These are phyloP conservation scores for Brachionus angularis DNA, from an alignment of 1,140 invertebrate species.

Conservation along the genomic window DNA sequence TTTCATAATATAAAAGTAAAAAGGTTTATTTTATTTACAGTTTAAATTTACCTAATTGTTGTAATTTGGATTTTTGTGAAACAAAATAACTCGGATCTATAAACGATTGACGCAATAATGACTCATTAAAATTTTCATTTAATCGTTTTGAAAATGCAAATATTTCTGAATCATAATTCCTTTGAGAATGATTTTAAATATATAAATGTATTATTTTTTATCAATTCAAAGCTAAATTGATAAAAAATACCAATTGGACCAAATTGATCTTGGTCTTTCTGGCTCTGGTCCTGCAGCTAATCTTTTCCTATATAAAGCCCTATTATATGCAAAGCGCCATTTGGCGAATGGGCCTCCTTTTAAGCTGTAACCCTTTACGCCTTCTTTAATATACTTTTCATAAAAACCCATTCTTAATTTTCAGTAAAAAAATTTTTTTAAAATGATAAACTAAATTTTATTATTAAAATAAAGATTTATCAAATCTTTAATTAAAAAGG, in stretches of 20 bases:
- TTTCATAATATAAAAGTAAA: conserved; percentile 54
- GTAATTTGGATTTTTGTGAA: conserved; percentile 66
- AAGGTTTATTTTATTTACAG: not conserved
- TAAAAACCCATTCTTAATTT: conserved; percentile 28
- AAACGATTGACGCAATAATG: conserved; percentile 70
- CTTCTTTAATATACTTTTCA: conserved; percentile 36
- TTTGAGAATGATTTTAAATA: conserved; percentile 47
- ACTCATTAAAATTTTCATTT: conserved; percentile 73
- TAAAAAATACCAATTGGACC: conserved; percentile 50
- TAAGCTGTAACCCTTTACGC: conserved; percentile 12
- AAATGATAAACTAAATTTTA: not conserved
- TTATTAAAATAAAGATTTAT: conserved; percentile 41
- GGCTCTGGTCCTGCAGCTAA: conserved; percentile 49
- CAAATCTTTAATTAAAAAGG: conserved; percentile 31
- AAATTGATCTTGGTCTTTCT: conserved; percentile 50
- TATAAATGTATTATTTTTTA: not conserved
- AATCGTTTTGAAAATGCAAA: conserved; percentile 79
- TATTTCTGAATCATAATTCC: conserved; percentile 81
- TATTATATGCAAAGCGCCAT: conserved; percentile 43
- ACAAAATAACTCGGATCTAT: conserved; percentile 62
- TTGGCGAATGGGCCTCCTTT: conserved; percentile 39
- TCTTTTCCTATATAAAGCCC: conserved; percentile 48
- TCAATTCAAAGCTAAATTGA: not conserved
- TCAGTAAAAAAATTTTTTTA: not conserved
- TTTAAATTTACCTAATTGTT: conserved; percentile 68